Conservation (phyloP, 1,140 invertebrate species). For the Mylabris phalerata region DNA sequence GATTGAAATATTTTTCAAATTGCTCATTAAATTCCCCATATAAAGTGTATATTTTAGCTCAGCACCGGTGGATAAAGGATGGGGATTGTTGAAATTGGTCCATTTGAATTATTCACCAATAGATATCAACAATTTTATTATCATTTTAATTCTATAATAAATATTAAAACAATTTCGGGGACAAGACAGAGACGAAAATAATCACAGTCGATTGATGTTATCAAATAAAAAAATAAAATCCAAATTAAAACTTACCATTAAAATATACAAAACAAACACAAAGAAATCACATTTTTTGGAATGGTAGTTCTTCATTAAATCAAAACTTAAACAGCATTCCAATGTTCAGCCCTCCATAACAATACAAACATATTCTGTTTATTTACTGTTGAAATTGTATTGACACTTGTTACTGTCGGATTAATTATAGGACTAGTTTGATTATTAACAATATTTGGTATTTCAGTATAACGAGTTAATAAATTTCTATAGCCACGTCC, state of each 20-base stretch:
- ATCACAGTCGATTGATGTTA: too few species aligned
- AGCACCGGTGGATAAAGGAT: too few species aligned
- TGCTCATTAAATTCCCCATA: too few species aligned
- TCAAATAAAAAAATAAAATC: too few species aligned
- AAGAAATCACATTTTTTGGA: background rate
- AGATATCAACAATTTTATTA: too few species aligned
- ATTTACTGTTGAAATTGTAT: slow-evolving; percentile 17
- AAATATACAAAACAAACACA: background rate
- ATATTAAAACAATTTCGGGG: too few species aligned
- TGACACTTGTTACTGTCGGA: background rate
- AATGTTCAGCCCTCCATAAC: slow-evolving; percentile 65
- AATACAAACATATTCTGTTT: slow-evolving; percentile 60
- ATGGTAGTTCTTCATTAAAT: slow-evolving; percentile 3
- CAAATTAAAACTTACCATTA: background rate
- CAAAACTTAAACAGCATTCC: slow-evolving; percentile 45
- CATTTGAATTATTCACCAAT: too few species aligned
- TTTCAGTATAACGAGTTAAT: slow-evolving; percentile 62
- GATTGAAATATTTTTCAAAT: too few species aligned
- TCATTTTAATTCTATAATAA: too few species aligned
- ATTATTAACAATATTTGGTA: slow-evolving; percentile 36
- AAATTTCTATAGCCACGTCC: slow-evolving; percentile 78
- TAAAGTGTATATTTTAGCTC: too few species aligned
- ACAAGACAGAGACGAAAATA: too few species aligned
- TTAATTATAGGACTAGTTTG: slow-evolving; percentile 33
- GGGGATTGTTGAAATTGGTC: too few species aligned